These are phyloP conservation scores for Crematogaster levior DNA, from an alignment of 2,888 invertebrate genomes.

Conservation along the genomic window DNA sequence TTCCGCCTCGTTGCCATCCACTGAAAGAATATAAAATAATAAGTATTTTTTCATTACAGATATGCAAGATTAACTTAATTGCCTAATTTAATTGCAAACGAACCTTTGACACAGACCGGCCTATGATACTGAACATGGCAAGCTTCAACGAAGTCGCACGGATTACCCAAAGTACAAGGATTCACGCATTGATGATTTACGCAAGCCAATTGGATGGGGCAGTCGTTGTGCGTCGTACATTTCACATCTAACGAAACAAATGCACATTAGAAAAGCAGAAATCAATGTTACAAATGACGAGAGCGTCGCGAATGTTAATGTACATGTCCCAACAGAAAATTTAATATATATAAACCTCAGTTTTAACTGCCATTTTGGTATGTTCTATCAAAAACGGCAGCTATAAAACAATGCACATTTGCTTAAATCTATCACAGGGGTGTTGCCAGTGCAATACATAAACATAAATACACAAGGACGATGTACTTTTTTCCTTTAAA, in stretches of 20 bases:
- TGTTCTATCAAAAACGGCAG: slow-evolving; percentile 8
- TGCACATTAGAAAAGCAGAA: slow-evolving; percentile 58
- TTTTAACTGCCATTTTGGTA: slow-evolving; percentile 13
- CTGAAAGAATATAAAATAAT: slow-evolving; percentile 56
- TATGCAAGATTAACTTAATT: slow-evolving; percentile 31
- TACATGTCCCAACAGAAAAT: slow-evolving; percentile 34
- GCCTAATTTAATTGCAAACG: slow-evolving; percentile 48
- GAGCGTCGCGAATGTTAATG: slow-evolving; percentile 22
- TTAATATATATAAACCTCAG: slow-evolving; percentile 1
- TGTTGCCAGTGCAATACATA: slow-evolving; percentile 38
- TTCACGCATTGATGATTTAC: slow-evolving; percentile 92
- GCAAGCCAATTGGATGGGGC: slow-evolving; percentile 92
- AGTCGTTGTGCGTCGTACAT: slow-evolving; percentile 93
- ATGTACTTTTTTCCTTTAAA: slow-evolving; percentile 54
- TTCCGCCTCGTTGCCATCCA: slow-evolving; percentile 60
- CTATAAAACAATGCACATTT: slow-evolving; percentile 19
- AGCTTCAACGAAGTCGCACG: slow-evolving; percentile 91
- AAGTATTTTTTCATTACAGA: background rate
- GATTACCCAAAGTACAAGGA: slow-evolving; percentile 92
- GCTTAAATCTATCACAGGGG: slow-evolving; percentile 28
- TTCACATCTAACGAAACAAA: slow-evolving; percentile 88
- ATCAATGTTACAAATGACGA: slow-evolving; percentile 36
- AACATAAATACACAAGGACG: slow-evolving; percentile 51
- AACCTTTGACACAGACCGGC: slow-evolving; percentile 94
- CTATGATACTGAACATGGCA: slow-evolving; percentile 94